These are phyloP conservation scores for Rhadinocentrus ornatus DNA, from an alignment of 2,797 vertebrate genomes.

Conservation along the genomic window DNA sequence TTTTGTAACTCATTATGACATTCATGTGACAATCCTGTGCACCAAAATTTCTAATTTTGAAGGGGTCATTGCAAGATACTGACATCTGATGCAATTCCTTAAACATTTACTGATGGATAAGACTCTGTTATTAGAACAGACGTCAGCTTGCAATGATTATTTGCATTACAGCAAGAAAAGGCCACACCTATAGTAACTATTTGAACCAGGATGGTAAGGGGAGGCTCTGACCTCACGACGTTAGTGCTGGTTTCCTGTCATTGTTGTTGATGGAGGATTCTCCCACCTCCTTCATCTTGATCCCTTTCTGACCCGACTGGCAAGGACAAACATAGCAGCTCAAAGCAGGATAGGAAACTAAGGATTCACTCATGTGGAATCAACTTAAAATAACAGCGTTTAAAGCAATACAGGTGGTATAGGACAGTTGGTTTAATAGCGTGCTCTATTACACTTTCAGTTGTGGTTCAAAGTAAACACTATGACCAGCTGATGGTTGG, in stretches of 20 bases:
- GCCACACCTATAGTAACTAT: conserved; percentile 46
- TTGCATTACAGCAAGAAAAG: conserved; percentile 24
- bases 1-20: not conserved
- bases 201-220: conserved; percentile 43
- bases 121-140: conserved; percentile 34
- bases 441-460: conserved; percentile 18
- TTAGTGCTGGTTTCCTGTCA: conserved; percentile 77
- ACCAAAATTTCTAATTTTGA: not conserved
- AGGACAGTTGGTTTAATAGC: conserved; percentile 2
- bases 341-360: conserved; percentile 6
- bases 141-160: conserved; percentile 6
- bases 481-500: conserved; percentile 17
- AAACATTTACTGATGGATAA: conserved; percentile 7
- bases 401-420: not conserved
- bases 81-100: conserved; percentile 22
- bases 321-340: conserved; percentile 12
- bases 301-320: conserved; percentile 21
- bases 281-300: conserved; percentile 39
- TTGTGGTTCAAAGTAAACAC: conserved; percentile 41
- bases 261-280: conserved; percentile 72
- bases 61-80: not conserved
- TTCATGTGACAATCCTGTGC: not conserved
- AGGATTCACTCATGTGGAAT: not conserved
- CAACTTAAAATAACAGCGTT: conserved; percentile 1
- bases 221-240: conserved; percentile 64